Conservation (phyloP, 1,140 invertebrate species). For the Magallana gigas region DNA sequence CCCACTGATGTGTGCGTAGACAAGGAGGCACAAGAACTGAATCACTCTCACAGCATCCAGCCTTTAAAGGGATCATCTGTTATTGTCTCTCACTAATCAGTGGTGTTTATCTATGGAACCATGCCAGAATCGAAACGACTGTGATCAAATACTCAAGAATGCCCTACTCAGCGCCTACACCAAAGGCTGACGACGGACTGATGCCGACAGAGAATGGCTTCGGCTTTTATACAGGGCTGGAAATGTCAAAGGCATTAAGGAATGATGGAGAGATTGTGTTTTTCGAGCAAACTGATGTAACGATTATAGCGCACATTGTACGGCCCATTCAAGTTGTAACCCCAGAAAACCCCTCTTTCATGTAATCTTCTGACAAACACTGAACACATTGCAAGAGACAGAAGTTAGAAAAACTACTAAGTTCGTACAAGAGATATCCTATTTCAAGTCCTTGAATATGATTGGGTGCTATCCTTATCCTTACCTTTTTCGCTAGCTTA, state of each 20-base stretch:
- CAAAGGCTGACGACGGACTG: neutral
- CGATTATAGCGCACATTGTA: neutral
- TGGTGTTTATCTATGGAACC: slow-evolving; percentile 31
- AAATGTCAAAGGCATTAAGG: slow-evolving; percentile 25
- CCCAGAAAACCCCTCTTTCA: neutral
- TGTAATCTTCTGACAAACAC: neutral
- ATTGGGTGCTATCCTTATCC: neutral
- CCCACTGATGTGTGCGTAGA: slow-evolving; percentile 19
- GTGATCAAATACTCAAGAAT: slow-evolving; percentile 20
- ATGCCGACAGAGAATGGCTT: neutral
- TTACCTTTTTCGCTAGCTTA: slow-evolving; percentile 26
- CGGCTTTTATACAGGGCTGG: neutral
- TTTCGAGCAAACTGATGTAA: neutral
- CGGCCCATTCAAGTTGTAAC: neutral
- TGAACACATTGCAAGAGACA: neutral
- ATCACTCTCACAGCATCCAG: slow-evolving; percentile 42
- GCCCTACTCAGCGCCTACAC: neutral
- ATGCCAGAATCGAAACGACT: slow-evolving; percentile 23
- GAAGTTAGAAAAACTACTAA: neutral
- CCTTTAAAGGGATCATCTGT: slow-evolving; percentile 55
- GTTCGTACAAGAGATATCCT: neutral
- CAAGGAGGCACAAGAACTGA: slow-evolving; percentile 49
- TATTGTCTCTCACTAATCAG: slow-evolving; percentile 53
- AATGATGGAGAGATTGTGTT: neutral
- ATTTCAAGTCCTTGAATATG: neutral